Evolutionary conservation across 2,888 invertebrate species (phyloP), one percentile per base, ranked within the genome.

Genomic region (Falcaria lacertinaria): DNA sequence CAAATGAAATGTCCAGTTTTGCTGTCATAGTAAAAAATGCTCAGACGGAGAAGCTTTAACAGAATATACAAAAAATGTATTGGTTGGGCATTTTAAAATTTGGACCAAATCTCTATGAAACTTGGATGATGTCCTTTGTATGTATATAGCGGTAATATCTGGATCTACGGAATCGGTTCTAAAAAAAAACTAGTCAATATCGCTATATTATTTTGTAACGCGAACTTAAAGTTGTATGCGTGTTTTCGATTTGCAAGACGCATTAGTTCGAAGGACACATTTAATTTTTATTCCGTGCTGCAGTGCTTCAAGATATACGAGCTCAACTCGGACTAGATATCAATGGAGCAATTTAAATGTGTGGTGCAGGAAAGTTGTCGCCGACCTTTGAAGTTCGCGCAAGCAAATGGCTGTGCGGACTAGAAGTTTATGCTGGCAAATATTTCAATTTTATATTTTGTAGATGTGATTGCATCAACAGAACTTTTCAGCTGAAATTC

Each of bases 241-340:
- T 64, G 64, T 59, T 22, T 49, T 37, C 57, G 64, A 64, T 59
- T 65, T 71, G 65, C 54, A 44, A 43, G 47, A 65, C 63, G 66
- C 72, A 69, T 73, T 70, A 69, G 58, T 69, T 64, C 58, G 61
- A 61, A 64, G 47, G 48, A 60, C 57, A 64, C 15, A 28, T 28
- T 41, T 42, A 0, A 19, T 3, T 28, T 28, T 7, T 11, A 11
- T 28, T 7, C 11, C 1, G 7, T 28, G 11, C 11, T 28, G 11
- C 11, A 11, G 11, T 28, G 28, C 28, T 28, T 19, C 11, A 28
- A 28, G 28, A 28, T 11, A 28, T 28, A 28, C 11, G 28, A 7
- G 11, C 2, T 28, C 11, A 4, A 6, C 4, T 19, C 1, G 28
- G 28, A 28, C 28, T 11, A 7, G 3, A 28, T 8, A 11, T 28